Conservation (phyloP, 2,797 vertebrate genomes). For the Aythya fuligula region DNA sequence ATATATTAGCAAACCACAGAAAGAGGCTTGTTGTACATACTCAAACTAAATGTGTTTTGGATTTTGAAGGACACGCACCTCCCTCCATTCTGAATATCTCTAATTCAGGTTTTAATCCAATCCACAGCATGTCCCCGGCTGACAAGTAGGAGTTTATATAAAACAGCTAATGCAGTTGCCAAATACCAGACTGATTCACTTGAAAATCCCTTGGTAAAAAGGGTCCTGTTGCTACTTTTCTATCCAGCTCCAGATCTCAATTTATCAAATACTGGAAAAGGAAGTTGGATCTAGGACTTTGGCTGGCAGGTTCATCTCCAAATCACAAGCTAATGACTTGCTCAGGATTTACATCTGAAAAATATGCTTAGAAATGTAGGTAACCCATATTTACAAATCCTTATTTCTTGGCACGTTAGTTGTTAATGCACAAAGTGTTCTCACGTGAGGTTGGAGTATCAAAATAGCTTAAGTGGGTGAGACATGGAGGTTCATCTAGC, state of each 20-base stretch:
- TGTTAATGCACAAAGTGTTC: neutral
- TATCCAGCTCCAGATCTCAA: neutral
- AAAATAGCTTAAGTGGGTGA: neutral
- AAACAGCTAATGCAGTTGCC: neutral
- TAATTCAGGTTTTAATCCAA: conserved; percentile 36
- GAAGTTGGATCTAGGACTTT: neutral
- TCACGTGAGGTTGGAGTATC: neutral
- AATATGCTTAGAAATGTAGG: neutral
- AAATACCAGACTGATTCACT: neutral
- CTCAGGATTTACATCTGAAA: neutral
- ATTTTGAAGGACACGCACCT: neutral
- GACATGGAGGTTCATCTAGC: neutral
- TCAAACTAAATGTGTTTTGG: conserved; percentile 43
- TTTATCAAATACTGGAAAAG: neutral
- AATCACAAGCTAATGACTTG: neutral
- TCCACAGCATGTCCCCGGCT: conserved; percentile 14
- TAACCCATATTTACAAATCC: neutral
- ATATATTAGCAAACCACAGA: conserved; percentile 67
- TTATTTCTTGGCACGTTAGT: neutral
- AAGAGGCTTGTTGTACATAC: conserved; percentile 51
- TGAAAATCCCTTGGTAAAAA: neutral
- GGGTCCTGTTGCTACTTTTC: neutral
- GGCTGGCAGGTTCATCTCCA: neutral
- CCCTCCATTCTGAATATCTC: conserved; percentile 9
- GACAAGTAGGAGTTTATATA: neutral